Evolutionary conservation across 2,113 vertebrate genomes (phyloP), one percentile per base, ranked within the genome.

Genomic region (Struthidea cinerea): DNA sequence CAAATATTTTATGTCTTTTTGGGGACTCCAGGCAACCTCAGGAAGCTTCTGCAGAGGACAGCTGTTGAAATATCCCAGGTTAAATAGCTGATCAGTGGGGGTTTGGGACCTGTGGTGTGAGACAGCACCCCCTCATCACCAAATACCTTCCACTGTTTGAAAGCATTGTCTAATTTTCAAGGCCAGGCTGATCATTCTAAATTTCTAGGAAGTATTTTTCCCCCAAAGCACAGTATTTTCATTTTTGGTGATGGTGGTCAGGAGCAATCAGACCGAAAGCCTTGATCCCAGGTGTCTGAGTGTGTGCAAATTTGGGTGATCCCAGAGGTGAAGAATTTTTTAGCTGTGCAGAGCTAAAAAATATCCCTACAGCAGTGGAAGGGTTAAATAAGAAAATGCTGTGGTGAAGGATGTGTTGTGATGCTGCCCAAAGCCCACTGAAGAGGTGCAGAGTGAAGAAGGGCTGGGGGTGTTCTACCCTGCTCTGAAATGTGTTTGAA

Each of bases 1-100:
- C 90, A 93, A 92, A 87, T 94, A 96, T 90, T 96, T 94, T 70
- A 90, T 11, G 61, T 91, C 79, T 84, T 96, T 95, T 84, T 64
- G 47, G 94, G 75, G 89, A 63, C 76, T 97, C 27, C 56, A 93
- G 90, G 88, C 90, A 91, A 84, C 75, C 24, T 87, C 75, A 56
- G 84, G 71, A 83, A 90, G 42, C 6, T 8, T 90, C 75, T 95
- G 87, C 53, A 0, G 23, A 53, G 63, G 88, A 87, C 59, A 76
- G 55, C 63, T 90, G 75, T 83, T 81, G 78, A 93, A 94, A 69
- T 70, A 71, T 10, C 35, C 23, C 27, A 60, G 39, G 39, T 46
- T 93, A 57, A 27, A 16, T 73, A 41, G 57, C 53, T 87, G 44
- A 37, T 76, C 2, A 3, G 30, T 49, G 55, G 22, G n/a, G 19